These are phyloP conservation scores for Stichodactyla helianthus DNA, from an alignment of 64 coral and sea anemone species.

Conservation along the genomic window DNA sequence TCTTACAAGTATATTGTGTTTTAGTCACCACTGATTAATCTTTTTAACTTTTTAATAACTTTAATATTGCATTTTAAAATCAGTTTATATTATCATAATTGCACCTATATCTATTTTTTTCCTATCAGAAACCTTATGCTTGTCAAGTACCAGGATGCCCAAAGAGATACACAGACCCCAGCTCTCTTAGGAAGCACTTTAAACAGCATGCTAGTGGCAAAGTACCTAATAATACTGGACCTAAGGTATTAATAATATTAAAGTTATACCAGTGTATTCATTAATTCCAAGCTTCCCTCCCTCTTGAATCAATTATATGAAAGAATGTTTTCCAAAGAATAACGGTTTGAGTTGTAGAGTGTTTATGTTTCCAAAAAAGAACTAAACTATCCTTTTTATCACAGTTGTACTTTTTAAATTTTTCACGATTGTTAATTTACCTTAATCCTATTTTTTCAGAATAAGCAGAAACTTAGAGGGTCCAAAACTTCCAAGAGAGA, in stretches of 20 bases:
- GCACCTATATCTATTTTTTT: background rate
- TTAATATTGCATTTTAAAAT: no score
- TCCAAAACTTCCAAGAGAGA: slow-evolving; percentile 77
- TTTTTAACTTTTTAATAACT: no score
- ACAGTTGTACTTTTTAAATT: background rate
- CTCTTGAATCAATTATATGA: background rate
- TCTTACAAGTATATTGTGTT: no score
- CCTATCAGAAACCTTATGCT: slow-evolving; percentile 92
- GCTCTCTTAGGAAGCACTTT: slow-evolving; percentile 90
- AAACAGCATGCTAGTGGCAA: slow-evolving; percentile 96
- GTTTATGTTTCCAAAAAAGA: no score
- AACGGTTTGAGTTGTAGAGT: no score
- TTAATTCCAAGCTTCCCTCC: background rate
- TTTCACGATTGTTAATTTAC: background rate
- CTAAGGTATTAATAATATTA: background rate
- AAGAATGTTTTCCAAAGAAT: no score
- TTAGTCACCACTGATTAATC: no score
- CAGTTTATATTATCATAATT: no score
- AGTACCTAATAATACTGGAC: slow-evolving; percentile 39
- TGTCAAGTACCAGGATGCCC: slow-evolving; percentile 98
- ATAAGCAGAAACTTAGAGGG: slow-evolving; percentile 81
- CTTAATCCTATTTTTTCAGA: slow-evolving; percentile 18
- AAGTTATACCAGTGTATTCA: background rate
- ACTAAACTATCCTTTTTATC: no score
- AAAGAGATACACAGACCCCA: slow-evolving; percentile 96